These are phyloP conservation scores for Mesembrinibis cayennensis DNA, from an alignment of 2,113 vertebrate species.

Conservation along the genomic window DNA sequence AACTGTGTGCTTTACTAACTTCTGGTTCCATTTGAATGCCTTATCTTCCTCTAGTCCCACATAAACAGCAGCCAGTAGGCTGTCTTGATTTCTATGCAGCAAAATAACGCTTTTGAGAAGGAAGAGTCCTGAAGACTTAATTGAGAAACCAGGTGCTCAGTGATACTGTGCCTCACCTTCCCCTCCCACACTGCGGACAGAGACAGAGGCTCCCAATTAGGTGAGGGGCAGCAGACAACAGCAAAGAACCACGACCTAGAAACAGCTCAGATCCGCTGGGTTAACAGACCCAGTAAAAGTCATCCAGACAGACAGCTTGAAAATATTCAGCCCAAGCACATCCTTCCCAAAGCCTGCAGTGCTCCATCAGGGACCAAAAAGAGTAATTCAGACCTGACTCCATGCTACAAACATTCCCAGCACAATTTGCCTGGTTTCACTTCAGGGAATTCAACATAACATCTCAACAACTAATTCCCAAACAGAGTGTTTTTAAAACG, in stretches of 20 bases:
- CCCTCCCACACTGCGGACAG: accelerated
- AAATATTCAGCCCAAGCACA: neutral
- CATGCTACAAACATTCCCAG: neutral
- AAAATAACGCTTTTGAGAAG: neutral
- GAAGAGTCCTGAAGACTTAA: neutral
- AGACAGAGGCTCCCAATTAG: neutral
- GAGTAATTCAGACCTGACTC: neutral
- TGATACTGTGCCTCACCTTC: neutral
- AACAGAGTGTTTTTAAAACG: slow-evolving; percentile 41
- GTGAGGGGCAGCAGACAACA: neutral
- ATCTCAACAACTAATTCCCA: slow-evolving; percentile 46
- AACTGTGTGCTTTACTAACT: neutral
- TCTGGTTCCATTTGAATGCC: neutral
- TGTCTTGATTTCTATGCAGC: neutral
- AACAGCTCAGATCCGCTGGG: neutral
- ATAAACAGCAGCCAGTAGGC: neutral
- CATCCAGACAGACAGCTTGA: neutral
- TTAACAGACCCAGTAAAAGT: neutral
- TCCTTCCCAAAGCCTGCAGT: neutral
- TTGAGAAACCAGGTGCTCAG: neutral
- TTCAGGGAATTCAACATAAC: neutral
- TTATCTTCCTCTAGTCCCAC: neutral
- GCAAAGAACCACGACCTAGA: accelerated
- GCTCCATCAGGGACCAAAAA: neutral
- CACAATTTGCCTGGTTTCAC: neutral